Conservation (phyloP, 2,113 vertebrate genomes). For the Colaptes auratus region DNA sequence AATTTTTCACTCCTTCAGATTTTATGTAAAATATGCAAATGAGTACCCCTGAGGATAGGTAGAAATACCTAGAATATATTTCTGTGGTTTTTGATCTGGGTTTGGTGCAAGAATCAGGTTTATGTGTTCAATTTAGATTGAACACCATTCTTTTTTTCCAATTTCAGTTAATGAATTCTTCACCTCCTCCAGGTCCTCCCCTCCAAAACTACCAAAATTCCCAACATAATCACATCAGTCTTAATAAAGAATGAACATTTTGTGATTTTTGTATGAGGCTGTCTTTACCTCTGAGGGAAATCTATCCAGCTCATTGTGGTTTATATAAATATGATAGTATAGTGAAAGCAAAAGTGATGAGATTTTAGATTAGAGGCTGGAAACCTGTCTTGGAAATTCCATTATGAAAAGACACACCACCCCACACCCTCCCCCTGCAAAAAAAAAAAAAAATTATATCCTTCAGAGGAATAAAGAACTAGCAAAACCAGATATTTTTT, state of each 20-base stretch:
- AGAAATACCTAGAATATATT: background rate
- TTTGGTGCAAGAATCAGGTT: background rate
- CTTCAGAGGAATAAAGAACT: background rate
- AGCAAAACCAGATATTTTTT: background rate
- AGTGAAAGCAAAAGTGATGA: background rate
- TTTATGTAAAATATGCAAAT: background rate
- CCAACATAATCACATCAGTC: background rate
- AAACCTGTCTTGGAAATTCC: slow-evolving; percentile 24
- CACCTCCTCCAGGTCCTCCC: background rate
- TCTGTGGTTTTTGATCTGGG: background rate
- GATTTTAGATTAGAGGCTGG: background rate
- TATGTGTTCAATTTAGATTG: background rate
- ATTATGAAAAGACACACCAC: background rate
- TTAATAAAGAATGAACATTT: background rate
- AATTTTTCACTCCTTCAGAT: background rate
- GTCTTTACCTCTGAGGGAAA: background rate
- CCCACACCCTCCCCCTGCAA: background rate
- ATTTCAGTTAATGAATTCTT: background rate
- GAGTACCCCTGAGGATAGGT: background rate
- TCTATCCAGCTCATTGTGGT: background rate
- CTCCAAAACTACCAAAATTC: background rate
- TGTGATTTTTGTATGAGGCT: background rate
- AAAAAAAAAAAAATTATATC: background rate
- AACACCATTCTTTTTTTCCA: fast-evolving
- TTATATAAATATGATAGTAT: background rate